Conservation (phyloP, 2,888 invertebrate species). For the Acrocera orbiculus region DNA sequence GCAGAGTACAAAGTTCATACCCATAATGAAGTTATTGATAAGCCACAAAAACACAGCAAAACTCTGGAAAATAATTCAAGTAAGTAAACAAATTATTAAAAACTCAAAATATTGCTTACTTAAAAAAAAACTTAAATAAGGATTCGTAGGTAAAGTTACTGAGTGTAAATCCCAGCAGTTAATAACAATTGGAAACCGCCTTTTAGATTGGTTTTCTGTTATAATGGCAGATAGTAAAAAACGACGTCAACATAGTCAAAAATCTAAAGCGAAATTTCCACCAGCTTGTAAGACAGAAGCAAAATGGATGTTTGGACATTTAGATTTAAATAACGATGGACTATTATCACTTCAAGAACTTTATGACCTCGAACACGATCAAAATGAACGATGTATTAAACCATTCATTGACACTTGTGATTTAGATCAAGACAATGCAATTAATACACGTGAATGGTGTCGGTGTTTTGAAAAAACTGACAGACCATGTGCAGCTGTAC, state of each 20-base stretch:
- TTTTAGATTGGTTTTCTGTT: slow-evolving; percentile 88
- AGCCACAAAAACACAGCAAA: slow-evolving; percentile 25
- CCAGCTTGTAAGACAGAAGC: slow-evolving; percentile 75
- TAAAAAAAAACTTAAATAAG: slow-evolving; percentile 12
- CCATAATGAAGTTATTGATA: slow-evolving; percentile 47
- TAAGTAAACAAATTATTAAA: slow-evolving; percentile 3
- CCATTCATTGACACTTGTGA: slow-evolving; percentile 76
- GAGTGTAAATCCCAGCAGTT: slow-evolving; percentile 51
- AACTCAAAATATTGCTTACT: background rate
- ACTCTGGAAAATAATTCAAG: slow-evolving; percentile 13
- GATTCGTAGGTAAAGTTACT: slow-evolving; percentile 25
- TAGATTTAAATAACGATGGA: slow-evolving; percentile 69
- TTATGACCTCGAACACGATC: slow-evolving; percentile 69
- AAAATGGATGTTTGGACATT: slow-evolving; percentile 88
- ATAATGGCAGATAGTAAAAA: slow-evolving; percentile 70
- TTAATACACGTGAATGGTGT: slow-evolving; percentile 64
- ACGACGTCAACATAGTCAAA: slow-evolving; percentile 38
- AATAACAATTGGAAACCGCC: slow-evolving; percentile 75
- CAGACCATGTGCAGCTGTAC: slow-evolving; percentile 67
- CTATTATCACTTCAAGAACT: slow-evolving; percentile 65
- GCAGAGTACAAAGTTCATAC: slow-evolving; percentile 42
- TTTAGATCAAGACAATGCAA: slow-evolving; percentile 48
- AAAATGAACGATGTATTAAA: slow-evolving; percentile 70
- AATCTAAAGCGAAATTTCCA: slow-evolving; percentile 48
- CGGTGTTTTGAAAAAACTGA: slow-evolving; percentile 64